Percentiles rank a stretch among this genome's conserved stretches.
Evolutionary conservation across 1,140 invertebrate species (phyloP).

Genomic region (Orussus abietinus): DNA sequence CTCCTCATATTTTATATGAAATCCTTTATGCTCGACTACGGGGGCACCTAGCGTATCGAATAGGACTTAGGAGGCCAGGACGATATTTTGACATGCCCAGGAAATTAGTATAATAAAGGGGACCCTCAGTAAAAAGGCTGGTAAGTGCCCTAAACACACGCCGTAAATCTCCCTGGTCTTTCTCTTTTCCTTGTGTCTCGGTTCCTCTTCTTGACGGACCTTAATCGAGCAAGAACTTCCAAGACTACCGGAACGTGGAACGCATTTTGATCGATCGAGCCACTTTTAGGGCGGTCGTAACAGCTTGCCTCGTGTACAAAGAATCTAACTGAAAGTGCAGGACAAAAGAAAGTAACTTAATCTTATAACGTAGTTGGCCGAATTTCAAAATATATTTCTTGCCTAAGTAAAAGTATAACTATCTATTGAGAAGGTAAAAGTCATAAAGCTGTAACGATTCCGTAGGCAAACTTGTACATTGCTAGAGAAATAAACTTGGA

Average conservation of each 20-base stretch:
- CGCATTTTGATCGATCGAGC: slow-evolving; percentile 44
- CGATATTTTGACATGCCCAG: slow-evolving; percentile 48
- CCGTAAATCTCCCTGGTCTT: slow-evolving; percentile 35
- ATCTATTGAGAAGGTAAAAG: no score
- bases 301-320: slow-evolving; percentile 19
- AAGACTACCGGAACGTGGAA: no score
- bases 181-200: neutral
- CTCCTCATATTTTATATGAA: slow-evolving; percentile 41
- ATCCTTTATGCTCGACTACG: slow-evolving; percentile 40
- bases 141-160: slow-evolving; percentile 48
- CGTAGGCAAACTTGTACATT: no score
- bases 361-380: no score
- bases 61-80: slow-evolving; percentile 35
- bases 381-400: no score
- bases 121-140: slow-evolving; percentile 22
- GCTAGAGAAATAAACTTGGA: no score
- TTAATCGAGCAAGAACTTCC: no score
- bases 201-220: no score
- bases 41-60: slow-evolving; percentile 43
- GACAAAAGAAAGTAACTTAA: no score
- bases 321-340: no score
- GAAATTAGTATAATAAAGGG: slow-evolving; percentile 55
- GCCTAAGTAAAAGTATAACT: no score
- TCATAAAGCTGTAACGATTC: no score
- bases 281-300: slow-evolving; percentile 24